These are phyloP conservation scores for Diprion similis DNA, from an alignment of 1,140 invertebrate species.

Conservation along the genomic window DNA sequence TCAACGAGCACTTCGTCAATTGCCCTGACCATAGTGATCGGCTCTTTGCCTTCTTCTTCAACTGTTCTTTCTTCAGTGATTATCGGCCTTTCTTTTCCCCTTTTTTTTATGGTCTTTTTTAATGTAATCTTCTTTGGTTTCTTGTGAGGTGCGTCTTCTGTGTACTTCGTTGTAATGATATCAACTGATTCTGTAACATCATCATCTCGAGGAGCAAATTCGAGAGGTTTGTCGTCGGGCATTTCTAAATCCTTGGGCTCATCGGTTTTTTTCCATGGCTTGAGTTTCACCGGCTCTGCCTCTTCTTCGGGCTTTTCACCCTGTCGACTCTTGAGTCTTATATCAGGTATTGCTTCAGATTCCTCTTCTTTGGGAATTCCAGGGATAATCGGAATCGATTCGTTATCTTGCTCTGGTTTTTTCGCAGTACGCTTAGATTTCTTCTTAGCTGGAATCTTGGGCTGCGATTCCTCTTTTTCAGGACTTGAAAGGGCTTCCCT, in stretches of 20 bases:
- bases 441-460: constrained; percentile 20
- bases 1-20: constrained; percentile 32
- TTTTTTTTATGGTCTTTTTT: constrained; percentile 46
- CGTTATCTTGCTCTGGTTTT: constrained; percentile 26
- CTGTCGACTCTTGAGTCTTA: constrained; percentile 26
- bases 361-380: constrained; percentile 28
- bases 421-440: constrained; percentile 27
- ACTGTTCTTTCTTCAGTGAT: constrained; percentile 48
- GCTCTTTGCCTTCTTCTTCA: constrained; percentile 43
- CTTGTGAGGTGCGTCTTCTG: constrained; percentile 30
- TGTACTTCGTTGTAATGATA: constrained; percentile 30
- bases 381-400: constrained; percentile 28
- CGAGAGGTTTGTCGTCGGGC: constrained; percentile 30
- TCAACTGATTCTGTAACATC: constrained; percentile 20
- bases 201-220: constrained; percentile 24
- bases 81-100: constrained; percentile 39
- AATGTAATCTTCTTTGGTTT: constrained; percentile 31
- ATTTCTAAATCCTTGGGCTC: constrained; percentile 35
- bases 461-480: constrained; percentile 27
- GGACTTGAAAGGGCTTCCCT: constrained; percentile 21
- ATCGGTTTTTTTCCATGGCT: constrained; percentile 35
- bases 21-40: constrained; percentile 41
- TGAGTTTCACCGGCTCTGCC: constrained; percentile 32
- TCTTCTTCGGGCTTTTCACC: constrained; percentile 29
- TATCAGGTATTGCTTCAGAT: constrained; percentile 28